phyloP scores from a whole-genome alignment of 2,113 vertebrate species.

The Zosterops borbonicus region DNA sequence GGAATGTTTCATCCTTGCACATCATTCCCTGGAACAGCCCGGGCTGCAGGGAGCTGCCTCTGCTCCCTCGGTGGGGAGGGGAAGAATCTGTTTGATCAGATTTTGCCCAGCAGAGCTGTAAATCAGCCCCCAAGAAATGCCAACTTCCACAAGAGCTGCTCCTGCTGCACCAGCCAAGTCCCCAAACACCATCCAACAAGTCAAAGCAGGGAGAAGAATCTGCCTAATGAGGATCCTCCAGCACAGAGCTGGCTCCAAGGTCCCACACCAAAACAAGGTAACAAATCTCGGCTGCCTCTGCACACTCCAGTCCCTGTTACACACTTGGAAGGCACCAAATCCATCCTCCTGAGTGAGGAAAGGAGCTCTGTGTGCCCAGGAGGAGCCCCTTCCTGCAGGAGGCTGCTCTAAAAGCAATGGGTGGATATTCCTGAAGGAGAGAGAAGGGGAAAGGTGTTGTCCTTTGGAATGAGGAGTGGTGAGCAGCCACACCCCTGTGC shows the following conservation, averaged over 20 bases:
- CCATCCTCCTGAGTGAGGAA: background rate
- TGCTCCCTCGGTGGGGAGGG: background rate
- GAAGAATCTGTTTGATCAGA: background rate
- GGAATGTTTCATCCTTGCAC: background rate
- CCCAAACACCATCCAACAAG: background rate
- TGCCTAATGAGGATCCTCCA: background rate
- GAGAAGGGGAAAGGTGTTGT: fast-evolving
- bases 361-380: background rate
- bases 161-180: background rate
- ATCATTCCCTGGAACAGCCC: background rate
- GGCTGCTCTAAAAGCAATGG: background rate
- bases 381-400: background rate
- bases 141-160: background rate
- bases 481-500: background rate
- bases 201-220: background rate
- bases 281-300: background rate
- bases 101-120: background rate
- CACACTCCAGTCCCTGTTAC: fast-evolving
- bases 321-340: background rate
- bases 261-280: background rate
- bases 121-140: background rate
- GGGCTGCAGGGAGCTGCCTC: background rate
- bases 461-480: background rate
- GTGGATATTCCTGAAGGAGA: background rate
- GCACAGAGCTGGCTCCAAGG: background rate